A percentile compares a stretch with the other conserved stretches of the same genome.
phyloP scores from a whole-genome alignment of 2,888 invertebrate genomes.

The Auanema freiburgensis region DNA sequence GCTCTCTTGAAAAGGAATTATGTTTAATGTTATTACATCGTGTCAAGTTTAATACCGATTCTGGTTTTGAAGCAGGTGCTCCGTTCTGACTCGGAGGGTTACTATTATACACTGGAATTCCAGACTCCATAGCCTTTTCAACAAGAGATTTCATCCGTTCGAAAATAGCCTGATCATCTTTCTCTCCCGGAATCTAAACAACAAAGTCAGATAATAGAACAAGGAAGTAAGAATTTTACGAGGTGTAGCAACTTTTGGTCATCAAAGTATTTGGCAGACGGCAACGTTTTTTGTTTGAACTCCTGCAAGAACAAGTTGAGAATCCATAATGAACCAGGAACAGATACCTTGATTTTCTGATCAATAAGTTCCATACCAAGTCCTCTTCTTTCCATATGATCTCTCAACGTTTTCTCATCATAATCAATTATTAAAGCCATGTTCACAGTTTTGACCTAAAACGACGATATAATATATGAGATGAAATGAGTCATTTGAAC shows the following conservation, averaged over 20 bases:
- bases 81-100: conserved; percentile 19
- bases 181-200: conserved; percentile 63
- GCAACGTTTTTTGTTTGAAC: conserved; percentile 64
- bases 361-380: conserved; percentile 50
- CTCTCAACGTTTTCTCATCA: conserved; percentile 60
- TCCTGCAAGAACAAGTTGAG: conserved; percentile 31
- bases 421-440: conserved; percentile 65
- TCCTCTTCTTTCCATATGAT: conserved; percentile 60
- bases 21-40: too few species aligned
- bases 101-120: conserved; percentile 32
- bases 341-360: conserved; percentile 37
- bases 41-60: background rate
- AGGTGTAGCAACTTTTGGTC: conserved; percentile 63
- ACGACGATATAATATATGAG: background rate
- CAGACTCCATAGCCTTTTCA: conserved; percentile 51
- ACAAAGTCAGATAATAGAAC: background rate
- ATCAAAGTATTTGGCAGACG: conserved; percentile 64
- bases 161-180: conserved; percentile 56
- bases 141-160: conserved; percentile 59
- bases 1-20: background rate
- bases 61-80: background rate
- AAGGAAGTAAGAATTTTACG: conserved; percentile 27
- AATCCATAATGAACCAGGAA: background rate
- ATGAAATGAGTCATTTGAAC: conserved; percentile 27
- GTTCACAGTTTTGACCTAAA: conserved; percentile 50